phyloP scores from a whole-genome alignment of 1,140 invertebrate genomes.

The Drosophila punjabiensis region DNA sequence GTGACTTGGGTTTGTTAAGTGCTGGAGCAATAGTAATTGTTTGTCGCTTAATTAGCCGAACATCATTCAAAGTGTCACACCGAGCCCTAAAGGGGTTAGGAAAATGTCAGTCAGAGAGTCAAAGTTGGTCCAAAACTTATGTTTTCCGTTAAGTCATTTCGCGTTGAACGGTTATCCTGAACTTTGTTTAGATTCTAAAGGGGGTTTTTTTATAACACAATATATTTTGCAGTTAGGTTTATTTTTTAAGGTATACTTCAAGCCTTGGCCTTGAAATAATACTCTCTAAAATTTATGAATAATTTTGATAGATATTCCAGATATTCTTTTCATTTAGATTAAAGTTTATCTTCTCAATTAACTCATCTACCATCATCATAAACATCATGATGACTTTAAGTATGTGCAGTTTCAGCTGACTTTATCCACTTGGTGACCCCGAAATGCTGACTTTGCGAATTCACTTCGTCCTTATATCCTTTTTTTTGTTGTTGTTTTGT shows the following conservation, averaged over 20 bases:
- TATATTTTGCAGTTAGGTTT: neutral
- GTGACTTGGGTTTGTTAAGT: slow-evolving; percentile 66
- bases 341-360: neutral
- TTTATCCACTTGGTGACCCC: slow-evolving; percentile 14
- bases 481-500: slow-evolving; percentile 23
- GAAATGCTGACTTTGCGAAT: slow-evolving; percentile 32
- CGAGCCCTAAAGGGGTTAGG: slow-evolving; percentile 48
- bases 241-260: neutral
- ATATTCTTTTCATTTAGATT: too few species aligned
- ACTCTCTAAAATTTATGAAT: neutral
- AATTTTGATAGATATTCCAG: neutral
- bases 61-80: slow-evolving; percentile 77
- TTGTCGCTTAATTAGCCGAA: slow-evolving; percentile 72
- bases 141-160: slow-evolving; percentile 5
- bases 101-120: slow-evolving; percentile 14
- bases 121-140: slow-evolving; percentile 5
- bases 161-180: slow-evolving; percentile 1
- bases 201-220: too few species aligned
- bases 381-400: slow-evolving; percentile 18
- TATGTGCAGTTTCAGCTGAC: slow-evolving; percentile 12
- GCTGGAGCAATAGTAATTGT: slow-evolving; percentile 48
- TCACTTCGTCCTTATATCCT: slow-evolving; percentile 6
- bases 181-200: neutral
- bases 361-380: slow-evolving; percentile 8
- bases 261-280: neutral